Evolutionary conservation across 2,113 vertebrate species (phyloP).

Genomic region (Podiceps cristatus): DNA sequence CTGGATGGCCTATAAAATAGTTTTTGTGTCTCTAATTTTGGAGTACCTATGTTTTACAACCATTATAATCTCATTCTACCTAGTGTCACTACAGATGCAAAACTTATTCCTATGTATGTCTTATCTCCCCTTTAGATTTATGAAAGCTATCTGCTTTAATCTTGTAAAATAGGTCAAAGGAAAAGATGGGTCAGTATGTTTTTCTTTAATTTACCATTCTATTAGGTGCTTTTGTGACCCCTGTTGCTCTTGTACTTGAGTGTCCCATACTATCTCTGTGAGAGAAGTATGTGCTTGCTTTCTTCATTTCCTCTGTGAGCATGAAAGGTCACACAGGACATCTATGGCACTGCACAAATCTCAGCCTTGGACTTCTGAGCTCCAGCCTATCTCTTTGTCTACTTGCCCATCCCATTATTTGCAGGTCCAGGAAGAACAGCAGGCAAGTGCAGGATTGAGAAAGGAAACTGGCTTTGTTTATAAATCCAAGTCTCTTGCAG

Average conservation of each 20-base stretch:
- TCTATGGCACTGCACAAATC: not conserved
- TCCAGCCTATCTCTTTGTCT: not conserved
- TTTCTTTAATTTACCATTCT: not conserved
- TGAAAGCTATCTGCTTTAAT: not conserved
- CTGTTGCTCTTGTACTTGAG: not conserved
- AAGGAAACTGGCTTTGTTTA: not conserved
- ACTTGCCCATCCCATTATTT: not conserved
- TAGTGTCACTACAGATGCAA: not conserved
- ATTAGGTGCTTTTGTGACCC: not conserved
- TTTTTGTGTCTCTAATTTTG: not conserved
- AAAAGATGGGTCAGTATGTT: not conserved
- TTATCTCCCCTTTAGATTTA: not conserved
- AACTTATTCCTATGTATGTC: not conserved
- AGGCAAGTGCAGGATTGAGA: not conserved
- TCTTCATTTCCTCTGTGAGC: not conserved
- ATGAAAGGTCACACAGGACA: not conserved
- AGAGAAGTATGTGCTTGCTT: not conserved
- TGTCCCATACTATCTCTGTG: not conserved
- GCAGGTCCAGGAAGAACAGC: not conserved
- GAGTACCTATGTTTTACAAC: not conserved
- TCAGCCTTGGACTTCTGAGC: not conserved
- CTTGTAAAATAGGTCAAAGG: not conserved
- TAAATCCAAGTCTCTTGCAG: not conserved
- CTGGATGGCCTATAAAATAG: not conserved
- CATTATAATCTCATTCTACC: not conserved